Conservation (phyloP, 37 sponge, comb jelly and placozoan genomes). For the Cladorhizidae sp. region DNA sequence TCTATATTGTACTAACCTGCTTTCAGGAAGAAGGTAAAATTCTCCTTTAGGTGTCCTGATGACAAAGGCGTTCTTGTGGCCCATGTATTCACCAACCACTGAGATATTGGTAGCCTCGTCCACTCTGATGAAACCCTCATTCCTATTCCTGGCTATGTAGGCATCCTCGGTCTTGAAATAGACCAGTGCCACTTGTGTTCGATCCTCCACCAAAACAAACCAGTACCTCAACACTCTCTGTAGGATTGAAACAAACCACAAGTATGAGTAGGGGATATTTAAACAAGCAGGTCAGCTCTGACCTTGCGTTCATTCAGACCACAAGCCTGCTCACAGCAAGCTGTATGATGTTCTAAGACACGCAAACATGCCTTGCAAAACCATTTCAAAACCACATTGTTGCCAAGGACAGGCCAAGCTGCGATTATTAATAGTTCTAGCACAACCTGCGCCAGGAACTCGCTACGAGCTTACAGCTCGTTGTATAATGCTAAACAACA, state of each 20-base stretch:
- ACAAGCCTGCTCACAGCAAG: too few species aligned
- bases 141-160: constrained; percentile 53
- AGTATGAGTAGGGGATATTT: background rate
- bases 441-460: too few species aligned
- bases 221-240: constrained; percentile 65
- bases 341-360: too few species aligned
- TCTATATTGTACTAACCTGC: constrained; percentile 32
- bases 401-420: too few species aligned
- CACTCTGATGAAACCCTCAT: constrained; percentile 69
- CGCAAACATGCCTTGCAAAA: too few species aligned
- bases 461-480: too few species aligned
- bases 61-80: constrained; percentile 44
- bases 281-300: background rate
- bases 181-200: constrained; percentile 53
- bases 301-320: background rate
- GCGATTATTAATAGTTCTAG: too few species aligned
- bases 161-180: constrained; percentile 65
- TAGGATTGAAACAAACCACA: background rate
- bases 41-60: constrained; percentile 6
- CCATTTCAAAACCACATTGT: too few species aligned
- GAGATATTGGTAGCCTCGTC: constrained; percentile 52
- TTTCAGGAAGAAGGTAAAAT: constrained; percentile 50
- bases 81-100: constrained; percentile 52
- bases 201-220: constrained; percentile 75
- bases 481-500: too few species aligned